phyloP scores from a whole-genome alignment of 2,113 vertebrate species.

The Acinonyx jubatus region DNA sequence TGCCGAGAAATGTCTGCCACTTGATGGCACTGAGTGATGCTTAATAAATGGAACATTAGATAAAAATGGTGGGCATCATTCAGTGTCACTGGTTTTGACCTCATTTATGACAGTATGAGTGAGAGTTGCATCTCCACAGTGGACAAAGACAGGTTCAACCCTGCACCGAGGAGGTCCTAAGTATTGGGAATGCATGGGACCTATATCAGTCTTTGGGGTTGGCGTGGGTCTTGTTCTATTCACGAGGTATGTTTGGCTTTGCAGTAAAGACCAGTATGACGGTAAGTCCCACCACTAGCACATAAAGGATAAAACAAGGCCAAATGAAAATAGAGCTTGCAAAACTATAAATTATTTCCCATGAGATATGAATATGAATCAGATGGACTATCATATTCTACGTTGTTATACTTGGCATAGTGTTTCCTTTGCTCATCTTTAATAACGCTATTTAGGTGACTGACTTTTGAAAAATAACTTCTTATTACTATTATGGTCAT shows the following conservation, averaged over 20 bases:
- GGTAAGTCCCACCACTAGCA: neutral
- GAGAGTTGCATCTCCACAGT: neutral
- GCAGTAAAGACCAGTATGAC: neutral
- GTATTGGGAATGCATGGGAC: neutral
- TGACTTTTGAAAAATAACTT: neutral
- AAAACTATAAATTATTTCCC: neutral
- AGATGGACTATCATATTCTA: neutral
- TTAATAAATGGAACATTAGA: neutral
- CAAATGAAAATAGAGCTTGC: neutral
- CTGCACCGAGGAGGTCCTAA: neutral
- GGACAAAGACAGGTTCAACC: neutral
- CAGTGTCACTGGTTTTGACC: neutral
- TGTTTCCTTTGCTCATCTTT: neutral
- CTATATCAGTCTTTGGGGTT: neutral
- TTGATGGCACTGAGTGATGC: neutral
- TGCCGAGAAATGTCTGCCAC: neutral
- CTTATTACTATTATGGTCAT: neutral
- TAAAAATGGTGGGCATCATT: neutral
- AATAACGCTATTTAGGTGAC: neutral
- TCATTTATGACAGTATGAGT: neutral
- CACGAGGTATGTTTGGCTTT: neutral
- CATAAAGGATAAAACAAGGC: neutral
- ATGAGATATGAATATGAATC: neutral
- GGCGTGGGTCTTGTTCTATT: neutral
- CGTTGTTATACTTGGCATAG: neutral